Conservation (phyloP, 2,888 invertebrate species). For the Cabera pusaria region DNA sequence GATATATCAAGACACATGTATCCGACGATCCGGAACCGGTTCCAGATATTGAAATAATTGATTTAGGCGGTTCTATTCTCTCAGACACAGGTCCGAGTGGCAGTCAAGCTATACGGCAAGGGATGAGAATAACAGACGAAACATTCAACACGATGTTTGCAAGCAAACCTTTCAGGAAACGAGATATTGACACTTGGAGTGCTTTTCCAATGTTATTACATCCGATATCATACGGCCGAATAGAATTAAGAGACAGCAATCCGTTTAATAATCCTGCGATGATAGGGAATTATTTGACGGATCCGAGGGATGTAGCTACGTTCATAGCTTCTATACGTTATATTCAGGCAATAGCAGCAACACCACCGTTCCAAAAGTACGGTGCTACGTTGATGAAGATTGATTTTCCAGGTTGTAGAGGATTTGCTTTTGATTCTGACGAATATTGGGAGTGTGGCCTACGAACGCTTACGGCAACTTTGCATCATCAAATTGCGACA, state of each 20-base stretch:
- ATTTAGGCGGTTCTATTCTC: conserved; percentile 84
- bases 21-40: conserved; percentile 83
- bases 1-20: conserved; percentile 84
- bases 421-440: conserved; percentile 78
- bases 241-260: conserved; percentile 87
- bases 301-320: conserved; percentile 84
- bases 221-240: conserved; percentile 88
- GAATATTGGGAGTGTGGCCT: conserved; percentile 89
- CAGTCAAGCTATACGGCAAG: conserved; percentile 73
- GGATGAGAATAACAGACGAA: conserved; percentile 81
- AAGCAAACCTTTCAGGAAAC: conserved; percentile 60
- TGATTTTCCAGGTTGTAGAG: conserved; percentile 78
- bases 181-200: conserved; percentile 80
- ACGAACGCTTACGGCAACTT: conserved; percentile 82
- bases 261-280: conserved; percentile 90
- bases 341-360: conserved; percentile 80
- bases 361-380: conserved; percentile 83
- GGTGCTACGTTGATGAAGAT: conserved; percentile 80
- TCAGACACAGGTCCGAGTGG: conserved; percentile 78
- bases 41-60: conserved; percentile 87
- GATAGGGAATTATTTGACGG: conserved; percentile 90
- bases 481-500: conserved; percentile 87
- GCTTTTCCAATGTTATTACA: conserved; percentile 88
- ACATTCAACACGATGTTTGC: conserved; percentile 82
- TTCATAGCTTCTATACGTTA: conserved; percentile 85